These are phyloP conservation scores for Ectemnius cavifrons DNA, from an alignment of 2,888 invertebrate species.

Conservation along the genomic window DNA sequence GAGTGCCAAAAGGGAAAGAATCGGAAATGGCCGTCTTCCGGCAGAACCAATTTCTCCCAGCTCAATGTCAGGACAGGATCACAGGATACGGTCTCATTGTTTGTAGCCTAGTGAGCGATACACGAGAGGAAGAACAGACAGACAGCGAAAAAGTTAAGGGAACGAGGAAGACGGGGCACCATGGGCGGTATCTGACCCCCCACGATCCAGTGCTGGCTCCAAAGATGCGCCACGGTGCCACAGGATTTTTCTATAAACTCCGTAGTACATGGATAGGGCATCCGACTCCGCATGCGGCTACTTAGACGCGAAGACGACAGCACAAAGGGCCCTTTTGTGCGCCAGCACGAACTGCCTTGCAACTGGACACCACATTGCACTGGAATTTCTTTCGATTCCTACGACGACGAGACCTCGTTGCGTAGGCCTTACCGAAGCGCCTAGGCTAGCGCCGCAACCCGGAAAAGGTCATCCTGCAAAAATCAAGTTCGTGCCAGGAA, in stretches of 20 bases:
- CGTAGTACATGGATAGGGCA: slow-evolving; percentile 50
- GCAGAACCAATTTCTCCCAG: slow-evolving; percentile 10
- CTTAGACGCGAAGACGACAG: slow-evolving; percentile 60
- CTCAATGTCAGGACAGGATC: slow-evolving; percentile 12
- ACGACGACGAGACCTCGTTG: slow-evolving; percentile 22
- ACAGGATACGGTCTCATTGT: slow-evolving; percentile 21
- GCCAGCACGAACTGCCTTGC: slow-evolving; percentile 62
- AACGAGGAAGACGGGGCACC: slow-evolving; percentile 46
- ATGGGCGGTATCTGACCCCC: slow-evolving; percentile 73
- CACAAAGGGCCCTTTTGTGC: slow-evolving; percentile 74
- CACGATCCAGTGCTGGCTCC: slow-evolving; percentile 49
- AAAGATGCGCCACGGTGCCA: slow-evolving; percentile 50
- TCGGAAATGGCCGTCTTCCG: slow-evolving; percentile 27
- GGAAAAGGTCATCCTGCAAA: neutral
- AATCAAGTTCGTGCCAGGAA: neutral
- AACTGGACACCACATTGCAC: slow-evolving; percentile 75
- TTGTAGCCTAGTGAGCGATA: slow-evolving; percentile 28
- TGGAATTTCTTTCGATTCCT: slow-evolving; percentile 44
- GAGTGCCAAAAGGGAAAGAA: neutral
- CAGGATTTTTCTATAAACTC: slow-evolving; percentile 68
- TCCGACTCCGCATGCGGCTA: slow-evolving; percentile 56
- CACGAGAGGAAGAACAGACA: slow-evolving; percentile 41
- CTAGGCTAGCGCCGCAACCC: too few species aligned
- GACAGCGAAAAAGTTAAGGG: slow-evolving; percentile 34
- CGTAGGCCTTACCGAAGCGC: too few species aligned